Evolutionary conservation across 2,888 invertebrate species (phyloP), one percentile per base, ranked within the genome.

Genomic region (Parasteatoda lunata): DNA sequence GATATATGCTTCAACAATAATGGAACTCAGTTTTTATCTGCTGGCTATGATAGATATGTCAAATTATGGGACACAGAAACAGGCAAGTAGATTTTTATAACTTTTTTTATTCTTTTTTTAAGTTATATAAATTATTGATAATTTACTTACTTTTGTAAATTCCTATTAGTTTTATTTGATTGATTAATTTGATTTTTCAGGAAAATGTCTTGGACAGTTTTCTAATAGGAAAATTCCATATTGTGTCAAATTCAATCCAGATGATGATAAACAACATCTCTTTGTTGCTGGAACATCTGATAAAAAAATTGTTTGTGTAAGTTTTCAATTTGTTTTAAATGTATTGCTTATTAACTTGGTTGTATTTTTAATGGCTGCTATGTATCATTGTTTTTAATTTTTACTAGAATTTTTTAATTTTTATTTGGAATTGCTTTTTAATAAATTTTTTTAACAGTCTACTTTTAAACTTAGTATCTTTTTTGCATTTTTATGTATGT

Each of bases 51-150:
- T 93, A 95, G 98, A 79, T 98, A 97, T 91, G 80, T 99, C 84
- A 99, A 99, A 93, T 93, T 99, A 69, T 99, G 99, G 99, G 99
- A 99, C 92, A 99, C 99, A 0, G 99, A 99, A 93, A 97, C 97
- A 0, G 93, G 93, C 73, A n/a, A 59, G 13, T 52, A 13, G 66
- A 49, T 49, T n/a, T 76, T 48, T 15, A n/a, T n/a, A n/a, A 0
- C 47, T 65, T 0, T 77, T 13, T 66, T 1, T n/a, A 66, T n/a
- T 49, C 7, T 77, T 3, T 66, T n/a, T 8, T 49, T 6, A 7
- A 15, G 1, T 45, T 2, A 15, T 51, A 51, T 73, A 7, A 51
- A 54, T 5, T 30, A 51, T n/a, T 3, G 13, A 47, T 11, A 47
- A 30, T 72, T 52, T 71, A 49, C 47, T 15, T 49, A 71, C 69